Base-by-base conservation (phyloP, 2,797 vertebrate species). In the Malurus splendens region DNA sequence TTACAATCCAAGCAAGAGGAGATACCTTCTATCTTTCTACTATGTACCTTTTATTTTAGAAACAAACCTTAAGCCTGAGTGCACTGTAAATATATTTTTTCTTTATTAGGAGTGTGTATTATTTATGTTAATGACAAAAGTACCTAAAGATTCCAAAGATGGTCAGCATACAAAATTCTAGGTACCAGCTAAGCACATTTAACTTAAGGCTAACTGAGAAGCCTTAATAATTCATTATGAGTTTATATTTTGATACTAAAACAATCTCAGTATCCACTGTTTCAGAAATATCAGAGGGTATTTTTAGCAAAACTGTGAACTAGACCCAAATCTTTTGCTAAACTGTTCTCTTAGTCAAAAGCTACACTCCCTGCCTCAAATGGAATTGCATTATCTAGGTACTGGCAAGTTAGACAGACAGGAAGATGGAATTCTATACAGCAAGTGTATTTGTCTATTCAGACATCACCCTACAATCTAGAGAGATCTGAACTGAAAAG, bases 1-100 rank as follows among this genome's bases (percentile, higher is more conserved):
- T 14, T 45, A 20, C 7, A 14, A 11, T 13, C 68, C 86, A 91
- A 83, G 52, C 20, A 85, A 92, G 72, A 94, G 66, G 30, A 75
- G 4, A 1, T 1, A 0, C 4, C 48, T 66, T 50, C 25, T 77
- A 2, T 42, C 5, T 48, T 82, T 62, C 16, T 27, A 66, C 4
- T 48, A 16, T 9, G 6, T 6, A 20, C 3, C 14, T 38, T 77
- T 56, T 33, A 38, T 27, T 87, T 79, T n/a, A 47, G n/a, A 87
- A 77, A 55, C 8, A 57, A 86, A 22, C 2, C 2, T 54, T 54
- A 78, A 88, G 10, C 12, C 15, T 88, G 2, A 65, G 3, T 50
- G 70, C 23, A 36, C 20, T 22, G 2, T 41, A 92, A 72, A 75
- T 36, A 2, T 10, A 59, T 78, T 87, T 94, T 45, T 79, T 12